Conservation (phyloP, 1,140 invertebrate species). For the Drosophila nigromelanica region DNA sequence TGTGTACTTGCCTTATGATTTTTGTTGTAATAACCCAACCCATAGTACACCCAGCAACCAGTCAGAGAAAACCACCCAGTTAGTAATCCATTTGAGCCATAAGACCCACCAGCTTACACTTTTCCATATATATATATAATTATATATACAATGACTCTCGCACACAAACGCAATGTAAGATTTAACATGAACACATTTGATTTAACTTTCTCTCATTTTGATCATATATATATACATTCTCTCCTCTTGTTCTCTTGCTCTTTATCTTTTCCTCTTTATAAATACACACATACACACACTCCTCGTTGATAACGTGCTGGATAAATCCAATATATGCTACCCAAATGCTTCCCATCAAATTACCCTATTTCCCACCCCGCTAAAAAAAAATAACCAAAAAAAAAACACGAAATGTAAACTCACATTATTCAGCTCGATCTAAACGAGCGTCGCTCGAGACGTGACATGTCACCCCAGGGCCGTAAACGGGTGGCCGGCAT, state of each 20-base stretch:
- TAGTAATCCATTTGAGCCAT: constrained; percentile 54
- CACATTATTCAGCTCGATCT: constrained; percentile 76
- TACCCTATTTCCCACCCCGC: constrained; percentile 9
- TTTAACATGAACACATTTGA: constrained; percentile 27
- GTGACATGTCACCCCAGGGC: constrained; percentile 91
- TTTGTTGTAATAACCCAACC: constrained; percentile 23
- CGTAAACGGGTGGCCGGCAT: constrained; percentile 89
- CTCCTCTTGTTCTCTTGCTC: constrained; percentile 62
- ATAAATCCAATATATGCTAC: constrained; percentile 20
- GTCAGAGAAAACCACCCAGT: constrained; percentile 34
- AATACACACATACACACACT: constrained; percentile 2
- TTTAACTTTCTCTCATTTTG: constrained; percentile 54
- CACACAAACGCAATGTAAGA: constrained; percentile 37
- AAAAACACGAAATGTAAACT: constrained; percentile 16
- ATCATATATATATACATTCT: constrained; percentile 61
- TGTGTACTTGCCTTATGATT: constrained; percentile 40
- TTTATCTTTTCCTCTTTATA: constrained; percentile 44
- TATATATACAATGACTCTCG: constrained; percentile 24
- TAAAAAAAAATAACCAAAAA: constrained; percentile 4
- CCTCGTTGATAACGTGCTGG: constrained; percentile 25
- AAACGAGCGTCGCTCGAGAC: constrained; percentile 85
- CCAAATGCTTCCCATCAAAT: constrained; percentile 17
- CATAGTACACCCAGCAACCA: constrained; percentile 2
- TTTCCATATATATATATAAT: constrained; percentile 18
- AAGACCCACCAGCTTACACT: constrained; percentile 3